Base-by-base conservation (phyloP, 2,113 vertebrate species). In the Myxocyprinus asiaticus region DNA sequence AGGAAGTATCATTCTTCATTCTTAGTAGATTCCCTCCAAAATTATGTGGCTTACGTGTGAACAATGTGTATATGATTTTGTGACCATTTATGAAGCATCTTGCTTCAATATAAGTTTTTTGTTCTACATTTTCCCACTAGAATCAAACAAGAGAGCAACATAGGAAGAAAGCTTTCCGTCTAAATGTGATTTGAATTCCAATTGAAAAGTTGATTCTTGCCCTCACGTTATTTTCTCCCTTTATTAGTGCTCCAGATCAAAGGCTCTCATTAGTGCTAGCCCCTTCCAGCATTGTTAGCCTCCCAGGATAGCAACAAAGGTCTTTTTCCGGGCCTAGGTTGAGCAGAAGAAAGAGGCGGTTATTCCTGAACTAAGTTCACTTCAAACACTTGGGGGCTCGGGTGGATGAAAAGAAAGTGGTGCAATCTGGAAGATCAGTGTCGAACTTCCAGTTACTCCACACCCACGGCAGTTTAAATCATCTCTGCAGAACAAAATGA, bases 391-490 rank as follows among this genome's bases (percentile, higher is more conserved):
- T 0, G 47, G 22, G 71, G 67, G 69, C 58, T 61, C 10, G 66
- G 14, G 56, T 63, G 61, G 65, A 53, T 42, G 70, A 62, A 71
- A 77, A 81, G 74, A 55, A 55, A 33, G 22, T 33, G 22, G 22
- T 33, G 22, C 22, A 33, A 33, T 50, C 76, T 45, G 42, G 62
- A 94, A 93, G 91, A 91, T 92, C 92, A 90, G 92, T 92, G 90
- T 90, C n/a, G 44, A 72, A n/a, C 77, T 71, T 48, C 68, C 43
- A 44, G 44, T 51, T 59, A 9, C 33, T 55, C 22, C 47, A 55
- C 47, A 71, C 48, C 45, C 58, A 87, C 81, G 65, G 22, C 63
- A 63, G 50, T 45, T 8, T 61, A 6, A 73, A 75, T 17, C 22
- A 33, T 75, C 4, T 73, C 55, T 73, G 42, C 22, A 12, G 15